phyloP scores from a whole-genome alignment of 2,113 vertebrate genomes.

The Elephantulus edwardii region DNA sequence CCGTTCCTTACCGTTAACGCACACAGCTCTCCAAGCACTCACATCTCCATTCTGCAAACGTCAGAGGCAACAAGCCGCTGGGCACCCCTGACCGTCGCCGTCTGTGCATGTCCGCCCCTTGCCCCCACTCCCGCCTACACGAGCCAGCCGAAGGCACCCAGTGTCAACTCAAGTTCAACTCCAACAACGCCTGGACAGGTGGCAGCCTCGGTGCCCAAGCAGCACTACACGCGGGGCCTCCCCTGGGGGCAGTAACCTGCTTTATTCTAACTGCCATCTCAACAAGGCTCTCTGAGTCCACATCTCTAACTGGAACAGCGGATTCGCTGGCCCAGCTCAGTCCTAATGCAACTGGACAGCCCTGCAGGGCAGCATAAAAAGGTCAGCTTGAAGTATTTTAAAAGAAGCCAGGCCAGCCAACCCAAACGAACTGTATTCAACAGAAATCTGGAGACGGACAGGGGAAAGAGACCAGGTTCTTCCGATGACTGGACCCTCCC shows the following conservation, averaged over 20 bases:
- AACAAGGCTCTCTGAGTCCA: constrained; percentile 65
- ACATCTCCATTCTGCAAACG: not conserved
- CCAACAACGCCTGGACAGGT: constrained; percentile 61
- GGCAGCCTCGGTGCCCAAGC: constrained; percentile 65
- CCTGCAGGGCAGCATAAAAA: constrained; percentile 56
- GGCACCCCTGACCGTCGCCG: not conserved
- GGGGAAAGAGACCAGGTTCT: constrained; percentile 49
- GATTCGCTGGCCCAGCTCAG: constrained; percentile 56
- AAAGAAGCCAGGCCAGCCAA: constrained; percentile 69
- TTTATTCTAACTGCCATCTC: constrained; percentile 74
- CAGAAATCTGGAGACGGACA: constrained; percentile 38
- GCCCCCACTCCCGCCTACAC: not conserved
- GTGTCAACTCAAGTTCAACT: constrained; percentile 57
- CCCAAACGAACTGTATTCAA: constrained; percentile 64
- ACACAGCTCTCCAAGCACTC: not conserved
- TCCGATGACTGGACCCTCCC: constrained; percentile 38
- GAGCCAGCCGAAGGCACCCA: not conserved
- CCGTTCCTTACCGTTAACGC: not conserved
- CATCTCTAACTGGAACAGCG: constrained; percentile 75
- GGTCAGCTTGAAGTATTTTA: constrained; percentile 79
- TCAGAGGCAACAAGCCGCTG: not conserved
- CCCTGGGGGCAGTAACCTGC: constrained; percentile 76
- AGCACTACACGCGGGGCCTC: constrained; percentile 44
- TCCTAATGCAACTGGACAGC: constrained; percentile 71
- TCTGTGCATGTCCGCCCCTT: not conserved